Percentiles rank a stretch among this genome's conserved stretches.
phyloP scores from a whole-genome alignment of 1,140 invertebrate species.

The Harpegnathos saltator region DNA sequence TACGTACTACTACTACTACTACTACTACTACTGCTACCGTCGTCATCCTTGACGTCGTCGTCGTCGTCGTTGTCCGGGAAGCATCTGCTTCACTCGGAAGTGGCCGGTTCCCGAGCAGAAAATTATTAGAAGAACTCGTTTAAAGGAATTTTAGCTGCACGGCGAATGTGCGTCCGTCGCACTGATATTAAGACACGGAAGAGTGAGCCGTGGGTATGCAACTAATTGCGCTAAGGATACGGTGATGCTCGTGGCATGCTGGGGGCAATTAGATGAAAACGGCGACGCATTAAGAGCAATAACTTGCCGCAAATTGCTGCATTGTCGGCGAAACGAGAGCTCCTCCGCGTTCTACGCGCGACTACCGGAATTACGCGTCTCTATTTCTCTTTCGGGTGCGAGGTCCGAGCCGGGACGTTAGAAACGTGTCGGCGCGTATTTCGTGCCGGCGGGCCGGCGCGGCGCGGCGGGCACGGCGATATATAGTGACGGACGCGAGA shows the following conservation, averaged over 20 bases:
- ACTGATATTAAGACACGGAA: slow-evolving; percentile 47
- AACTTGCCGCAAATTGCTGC: slow-evolving; percentile 34
- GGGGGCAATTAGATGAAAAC: slow-evolving; percentile 40
- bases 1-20: too few species aligned
- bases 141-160: slow-evolving; percentile 37
- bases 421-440: not conserved
- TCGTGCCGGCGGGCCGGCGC: not conserved
- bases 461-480: too few species aligned
- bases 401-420: not conserved
- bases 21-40: too few species aligned
- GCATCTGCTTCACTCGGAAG: slow-evolving; percentile 21
- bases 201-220: slow-evolving; percentile 25
- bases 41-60: too few species aligned
- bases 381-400: not conserved
- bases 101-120: slow-evolving; percentile 21
- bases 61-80: not conserved
- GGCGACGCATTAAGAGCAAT: slow-evolving; percentile 23
- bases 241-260: slow-evolving; percentile 4
- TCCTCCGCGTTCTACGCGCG: not conserved
- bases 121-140: slow-evolving; percentile 52
- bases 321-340: slow-evolving; percentile 26
- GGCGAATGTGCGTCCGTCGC: not conserved
- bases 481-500: not conserved
- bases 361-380: not conserved
- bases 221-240: slow-evolving; percentile 46